Conservation (phyloP, 1,140 invertebrate species). For the Pollicipes pollicipes region DNA sequence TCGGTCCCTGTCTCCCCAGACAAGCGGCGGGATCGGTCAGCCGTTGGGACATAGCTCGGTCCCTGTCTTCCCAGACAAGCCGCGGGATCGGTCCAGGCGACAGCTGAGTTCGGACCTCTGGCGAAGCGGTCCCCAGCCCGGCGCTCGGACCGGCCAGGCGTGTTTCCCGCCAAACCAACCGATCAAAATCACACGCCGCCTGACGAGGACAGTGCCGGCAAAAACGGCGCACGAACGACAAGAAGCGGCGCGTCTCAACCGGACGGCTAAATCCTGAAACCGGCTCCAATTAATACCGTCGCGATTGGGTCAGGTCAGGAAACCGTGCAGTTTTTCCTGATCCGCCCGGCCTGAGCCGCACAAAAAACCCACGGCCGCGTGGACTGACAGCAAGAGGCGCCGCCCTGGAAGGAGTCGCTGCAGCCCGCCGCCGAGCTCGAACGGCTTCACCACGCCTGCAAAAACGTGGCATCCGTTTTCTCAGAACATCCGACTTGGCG, state of each 20-base stretch:
- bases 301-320: not conserved
- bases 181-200: not conserved
- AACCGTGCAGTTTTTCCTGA: not conserved
- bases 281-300: not conserved
- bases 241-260: not conserved
- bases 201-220: no score
- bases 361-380: not conserved
- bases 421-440: not conserved
- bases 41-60: no score
- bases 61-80: no score
- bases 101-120: no score
- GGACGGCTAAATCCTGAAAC: not conserved
- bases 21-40: no score
- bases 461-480: not conserved
- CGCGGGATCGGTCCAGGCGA: no score
- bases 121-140: no score
- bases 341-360: no score
- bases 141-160: not conserved
- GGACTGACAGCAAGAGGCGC: no score
- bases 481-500: not conserved
- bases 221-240: not conserved
- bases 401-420: no score
- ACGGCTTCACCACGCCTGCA: not conserved
- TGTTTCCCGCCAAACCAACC: not conserved
- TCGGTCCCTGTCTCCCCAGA: no score